Base-by-base conservation (phyloP, 2,797 vertebrate species). In the Valencia hispanica region DNA sequence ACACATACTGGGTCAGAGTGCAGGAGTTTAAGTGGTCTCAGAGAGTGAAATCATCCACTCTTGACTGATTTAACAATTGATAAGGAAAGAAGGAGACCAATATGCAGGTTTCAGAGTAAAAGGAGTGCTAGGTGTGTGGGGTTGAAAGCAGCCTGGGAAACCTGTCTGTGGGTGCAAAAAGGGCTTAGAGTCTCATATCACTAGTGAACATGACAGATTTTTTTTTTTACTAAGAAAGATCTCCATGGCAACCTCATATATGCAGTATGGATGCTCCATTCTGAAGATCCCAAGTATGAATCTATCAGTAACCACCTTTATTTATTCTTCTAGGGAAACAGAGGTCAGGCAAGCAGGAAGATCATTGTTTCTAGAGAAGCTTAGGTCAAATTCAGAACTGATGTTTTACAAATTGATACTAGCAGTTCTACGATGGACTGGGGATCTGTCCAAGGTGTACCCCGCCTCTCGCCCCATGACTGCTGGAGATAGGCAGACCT, bases 51-150 rank as follows among this genome's bases (percentile, higher is more conserved):
- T 70, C 74, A 68, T 61, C 66, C 77, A 78, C 82, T 88, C 84
- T n/a, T 86, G 84, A 79, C 86, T 87, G 82, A 88, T 89, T 90
- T 74, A 89, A 83, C 83, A 78, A 75, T 70, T 73, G 73, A 90
- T 86, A 70, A 89, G 88, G 83, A 89, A 85, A 81, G 83, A 66
- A 91, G 81, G 81, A 81, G 70, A 81, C 61, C 81, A 85, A 77
- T 78, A 74, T 27, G 77, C 82, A 81, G 84, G 82, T 76, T 83
- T 75, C 75, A 77, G 75, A 79, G 22, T 59, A 53, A 73, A 73
- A 84, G 84, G 71, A 73, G 36, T 75, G 22, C 66, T 34, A 57
- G 77, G 68, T 77, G 80, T 78, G 84, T 74, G n/a, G 12, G 72
- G 72, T 69, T 78, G 82, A 83, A 85, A 83, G 50, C 48, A 72